Conservation (phyloP, 2,113 vertebrate species). For the Hippocampus comes region DNA sequence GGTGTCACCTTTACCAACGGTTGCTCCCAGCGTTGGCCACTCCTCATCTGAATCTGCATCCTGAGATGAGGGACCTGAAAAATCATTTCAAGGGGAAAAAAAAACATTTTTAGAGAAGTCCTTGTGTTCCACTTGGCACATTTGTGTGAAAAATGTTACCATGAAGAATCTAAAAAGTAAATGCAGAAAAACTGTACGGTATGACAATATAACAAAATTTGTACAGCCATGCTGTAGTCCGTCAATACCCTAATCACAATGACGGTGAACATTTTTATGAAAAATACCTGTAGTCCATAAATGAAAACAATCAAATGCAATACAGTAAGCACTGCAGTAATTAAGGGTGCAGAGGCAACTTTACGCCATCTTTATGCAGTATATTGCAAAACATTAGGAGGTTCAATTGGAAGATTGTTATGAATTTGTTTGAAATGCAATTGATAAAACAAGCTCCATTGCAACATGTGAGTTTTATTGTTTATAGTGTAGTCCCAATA, state of each 20-base stretch:
- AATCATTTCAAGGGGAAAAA: background rate
- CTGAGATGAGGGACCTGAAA: slow-evolving; percentile 58
- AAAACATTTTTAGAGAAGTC: background rate
- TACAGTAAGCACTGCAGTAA: too few species aligned
- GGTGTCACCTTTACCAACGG: slow-evolving; percentile 58
- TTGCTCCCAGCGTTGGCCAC: slow-evolving; percentile 81
- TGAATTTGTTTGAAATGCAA: too few species aligned
- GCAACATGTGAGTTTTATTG: too few species aligned
- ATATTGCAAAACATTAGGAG: too few species aligned
- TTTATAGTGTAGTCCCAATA: too few species aligned
- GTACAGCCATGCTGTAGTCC: background rate
- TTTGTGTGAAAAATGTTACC: background rate
- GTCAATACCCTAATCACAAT: too few species aligned
- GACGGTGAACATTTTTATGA: background rate
- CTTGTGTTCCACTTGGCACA: background rate
- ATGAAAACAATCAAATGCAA: too few species aligned
- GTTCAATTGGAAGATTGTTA: too few species aligned
- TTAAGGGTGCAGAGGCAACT: too few species aligned
- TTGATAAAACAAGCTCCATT: too few species aligned
- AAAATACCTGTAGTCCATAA: background rate
- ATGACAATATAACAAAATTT: background rate
- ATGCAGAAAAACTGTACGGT: background rate
- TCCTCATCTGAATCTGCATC: slow-evolving; percentile 86
- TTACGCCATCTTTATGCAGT: too few species aligned
- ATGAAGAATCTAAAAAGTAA: background rate